Base-by-base conservation (phyloP, 2,888 invertebrate species). In the Phymatocera aterrima region DNA sequence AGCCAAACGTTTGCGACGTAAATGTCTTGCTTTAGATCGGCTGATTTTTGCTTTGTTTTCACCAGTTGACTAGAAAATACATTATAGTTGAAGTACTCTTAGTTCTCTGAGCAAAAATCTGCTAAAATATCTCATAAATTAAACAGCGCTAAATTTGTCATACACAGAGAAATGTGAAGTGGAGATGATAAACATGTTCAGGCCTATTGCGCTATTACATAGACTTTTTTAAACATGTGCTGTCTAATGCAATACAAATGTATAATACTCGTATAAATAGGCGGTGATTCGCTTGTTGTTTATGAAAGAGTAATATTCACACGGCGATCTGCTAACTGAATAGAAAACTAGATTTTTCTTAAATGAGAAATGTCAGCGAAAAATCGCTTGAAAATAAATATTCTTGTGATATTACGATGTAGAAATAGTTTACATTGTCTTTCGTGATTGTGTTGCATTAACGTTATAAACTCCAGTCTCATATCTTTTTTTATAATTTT, bases 1-100 rank as follows among this genome's bases (percentile, higher is more conserved):
- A 54, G 84, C 83, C 78, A 88, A 81, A 64, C 85, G 86, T 77
- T 88, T 88, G 68, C 89, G 81, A 51, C 89, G 85, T 37, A 88
- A 81, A 81, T 89, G 89, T 75, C 89, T 86, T 2, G 89, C 89
- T 72, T 83, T 79, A 15, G 88, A 86, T 34, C 87, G 85, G 64
- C 83, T 86, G 75, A 87, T 78, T 81, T 86, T 87, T 34, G 82
- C 82, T 48, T 78, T 74, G 24, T 74, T 46, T 24, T 81, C 81
- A 61, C 82, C 80, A 34, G 31, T 77, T 68, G 79, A 80, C 86
- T 86, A 79, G 43, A 84, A 83, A 78, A 48, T 40, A 46, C 61
- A 75, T 78, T 78, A 78, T 43, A 72, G 31, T 57, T 74, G 5
- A 60, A 18, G 65, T 1, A 72, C n/a, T 5, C 0, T 24, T 28